phyloP scores from a whole-genome alignment of 2,113 vertebrate genomes.

The Eidolon helvum region DNA sequence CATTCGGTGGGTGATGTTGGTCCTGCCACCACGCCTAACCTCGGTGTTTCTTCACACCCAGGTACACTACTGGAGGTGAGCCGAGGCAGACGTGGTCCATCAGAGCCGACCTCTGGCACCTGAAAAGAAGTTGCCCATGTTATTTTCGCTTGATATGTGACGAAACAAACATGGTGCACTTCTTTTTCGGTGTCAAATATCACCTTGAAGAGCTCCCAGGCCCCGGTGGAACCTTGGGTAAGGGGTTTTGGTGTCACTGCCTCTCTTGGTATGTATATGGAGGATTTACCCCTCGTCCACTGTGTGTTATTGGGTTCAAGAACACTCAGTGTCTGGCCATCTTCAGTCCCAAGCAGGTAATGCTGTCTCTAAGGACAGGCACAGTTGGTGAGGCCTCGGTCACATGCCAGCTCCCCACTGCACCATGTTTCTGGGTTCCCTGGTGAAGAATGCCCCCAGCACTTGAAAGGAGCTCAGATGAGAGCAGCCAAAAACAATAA shows the following conservation, averaged over 20 bases:
- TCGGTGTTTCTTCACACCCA: neutral
- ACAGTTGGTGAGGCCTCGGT: accelerated
- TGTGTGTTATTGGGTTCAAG: accelerated
- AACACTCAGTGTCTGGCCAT: accelerated
- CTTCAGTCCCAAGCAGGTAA: accelerated
- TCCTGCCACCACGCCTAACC: accelerated
- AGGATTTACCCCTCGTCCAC: accelerated
- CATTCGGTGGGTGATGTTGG: accelerated
- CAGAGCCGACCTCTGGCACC: conserved; percentile 4
- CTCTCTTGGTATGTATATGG: neutral
- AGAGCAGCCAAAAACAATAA: neutral
- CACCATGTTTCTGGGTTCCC: accelerated
- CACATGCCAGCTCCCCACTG: accelerated
- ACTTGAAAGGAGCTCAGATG: neutral
- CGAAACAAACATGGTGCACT: conserved; percentile 82
- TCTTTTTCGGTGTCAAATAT: conserved; percentile 70
- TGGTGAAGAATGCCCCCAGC: accelerated
- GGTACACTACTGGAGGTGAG: neutral
- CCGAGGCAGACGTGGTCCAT: accelerated
- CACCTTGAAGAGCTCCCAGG: neutral
- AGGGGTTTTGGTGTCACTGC: neutral
- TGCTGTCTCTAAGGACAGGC: accelerated
- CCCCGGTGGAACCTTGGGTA: accelerated
- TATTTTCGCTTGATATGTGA: conserved; percentile 74
- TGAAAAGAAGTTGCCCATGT: conserved; percentile 75